phyloP scores from a whole-genome alignment of 2,888 invertebrate genomes.

The Ophonus ardosiacus region DNA sequence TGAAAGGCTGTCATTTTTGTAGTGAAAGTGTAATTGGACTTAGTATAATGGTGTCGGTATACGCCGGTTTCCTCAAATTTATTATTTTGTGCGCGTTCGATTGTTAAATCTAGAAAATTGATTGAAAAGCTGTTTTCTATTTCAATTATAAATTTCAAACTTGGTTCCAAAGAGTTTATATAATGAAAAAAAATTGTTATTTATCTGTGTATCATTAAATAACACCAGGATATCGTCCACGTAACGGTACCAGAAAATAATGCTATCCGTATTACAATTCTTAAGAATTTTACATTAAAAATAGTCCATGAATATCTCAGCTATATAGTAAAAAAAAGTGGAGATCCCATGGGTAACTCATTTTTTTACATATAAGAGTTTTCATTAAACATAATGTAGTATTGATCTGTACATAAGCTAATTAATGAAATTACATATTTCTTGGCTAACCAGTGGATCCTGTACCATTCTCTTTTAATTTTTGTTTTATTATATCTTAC shows the following conservation, averaged over 20 bases:
- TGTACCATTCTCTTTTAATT: neutral
- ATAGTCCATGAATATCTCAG: slow-evolving; percentile 2
- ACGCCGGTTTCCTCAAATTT: neutral
- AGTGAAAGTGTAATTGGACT: too few relatives aligned
- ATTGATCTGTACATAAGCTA: too few relatives aligned
- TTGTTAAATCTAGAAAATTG: neutral
- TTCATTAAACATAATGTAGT: neutral
- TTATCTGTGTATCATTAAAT: neutral
- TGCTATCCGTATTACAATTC: neutral
- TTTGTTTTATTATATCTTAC: neutral
- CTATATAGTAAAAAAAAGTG: neutral
- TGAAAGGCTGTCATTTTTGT: too few relatives aligned
- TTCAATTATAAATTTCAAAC: neutral
- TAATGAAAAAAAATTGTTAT: neutral
- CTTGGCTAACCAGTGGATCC: too few relatives aligned
- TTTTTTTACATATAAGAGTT: neutral
- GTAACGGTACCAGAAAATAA: neutral
- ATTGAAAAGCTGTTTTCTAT: neutral
- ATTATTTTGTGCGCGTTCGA: neutral
- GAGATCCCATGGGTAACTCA: neutral
- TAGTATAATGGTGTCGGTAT: neutral
- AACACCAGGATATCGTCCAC: neutral
- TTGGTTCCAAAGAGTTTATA: neutral
- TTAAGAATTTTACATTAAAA: neutral
- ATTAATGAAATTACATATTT: too few relatives aligned